phyloP scores from a whole-genome alignment of 2,797 vertebrate genomes.

The Cyprinella venusta region DNA sequence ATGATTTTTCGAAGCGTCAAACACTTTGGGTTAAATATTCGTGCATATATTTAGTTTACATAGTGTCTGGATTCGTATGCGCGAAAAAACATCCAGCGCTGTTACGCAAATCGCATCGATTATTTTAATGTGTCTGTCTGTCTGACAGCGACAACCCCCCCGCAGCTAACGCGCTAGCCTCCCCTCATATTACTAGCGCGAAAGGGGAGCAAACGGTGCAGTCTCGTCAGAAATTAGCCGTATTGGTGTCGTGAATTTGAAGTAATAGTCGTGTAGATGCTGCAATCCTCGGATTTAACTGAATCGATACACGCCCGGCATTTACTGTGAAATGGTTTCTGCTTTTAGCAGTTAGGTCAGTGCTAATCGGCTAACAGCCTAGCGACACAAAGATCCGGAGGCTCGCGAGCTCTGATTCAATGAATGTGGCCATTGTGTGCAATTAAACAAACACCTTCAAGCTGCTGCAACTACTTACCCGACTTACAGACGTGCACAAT shows the following conservation, averaged over 20 bases:
- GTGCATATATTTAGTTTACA: neutral
- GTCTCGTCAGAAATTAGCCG: slow-evolving; percentile 3
- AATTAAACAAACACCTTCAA: slow-evolving; percentile 43
- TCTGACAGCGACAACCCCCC: slow-evolving; percentile 48
- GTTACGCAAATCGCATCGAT: neutral
- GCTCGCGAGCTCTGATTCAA: slow-evolving; percentile 71
- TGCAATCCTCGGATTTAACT: no score
- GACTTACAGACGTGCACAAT: slow-evolving; percentile 63
- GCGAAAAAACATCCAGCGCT: neutral
- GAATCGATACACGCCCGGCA: neutral
- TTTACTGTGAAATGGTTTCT: neutral
- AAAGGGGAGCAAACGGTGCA: slow-evolving; percentile 54
- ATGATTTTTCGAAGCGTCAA: neutral
- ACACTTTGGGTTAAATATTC: neutral
- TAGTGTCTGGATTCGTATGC: no score
- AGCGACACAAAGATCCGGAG: slow-evolving; percentile 81
- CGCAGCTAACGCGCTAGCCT: slow-evolving; percentile 47
- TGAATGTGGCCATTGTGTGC: slow-evolving; percentile 65
- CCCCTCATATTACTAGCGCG: slow-evolving; percentile 61
- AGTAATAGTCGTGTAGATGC: neutral
- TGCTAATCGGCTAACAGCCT: slow-evolving; percentile 61
- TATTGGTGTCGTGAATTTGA: neutral
- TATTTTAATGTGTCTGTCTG: slow-evolving; percentile 44
- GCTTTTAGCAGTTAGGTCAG: slow-evolving; percentile 22
- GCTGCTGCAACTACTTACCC: slow-evolving; percentile 69